Evolutionary conservation across 2,113 vertebrate genomes (phyloP).

Genomic region (Otolemur garnettii): DNA sequence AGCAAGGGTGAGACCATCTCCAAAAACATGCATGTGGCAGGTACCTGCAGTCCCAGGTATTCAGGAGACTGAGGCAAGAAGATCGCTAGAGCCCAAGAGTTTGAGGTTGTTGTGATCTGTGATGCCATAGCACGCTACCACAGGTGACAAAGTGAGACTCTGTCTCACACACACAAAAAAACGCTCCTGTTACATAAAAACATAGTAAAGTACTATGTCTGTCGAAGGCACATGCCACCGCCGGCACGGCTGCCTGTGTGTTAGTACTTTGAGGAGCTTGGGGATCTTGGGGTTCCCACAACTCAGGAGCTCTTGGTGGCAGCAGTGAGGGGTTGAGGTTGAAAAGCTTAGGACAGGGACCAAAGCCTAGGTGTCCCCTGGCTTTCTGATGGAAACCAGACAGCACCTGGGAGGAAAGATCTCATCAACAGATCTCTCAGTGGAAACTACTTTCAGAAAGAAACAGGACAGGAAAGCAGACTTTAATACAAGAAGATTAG

Average conservation of each 20-base stretch:
- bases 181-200: accelerated
- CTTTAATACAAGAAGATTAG: background rate
- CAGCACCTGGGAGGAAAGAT: background rate
- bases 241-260: accelerated
- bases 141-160: too few species aligned
- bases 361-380: accelerated
- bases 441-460: background rate
- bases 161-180: too few species aligned
- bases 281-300: background rate
- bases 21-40: too few species aligned
- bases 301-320: background rate
- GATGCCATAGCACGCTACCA: too few species aligned
- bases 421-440: background rate
- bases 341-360: background rate
- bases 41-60: too few species aligned
- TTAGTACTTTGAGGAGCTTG: background rate
- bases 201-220: accelerated
- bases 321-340: background rate
- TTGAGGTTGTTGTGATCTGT: too few species aligned
- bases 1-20: too few species aligned
- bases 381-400: background rate
- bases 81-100: too few species aligned
- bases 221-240: accelerated
- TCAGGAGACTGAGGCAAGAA: too few species aligned
- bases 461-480: background rate